Percentiles rank a stretch among this genome's conserved stretches.
Conservation (phyloP, 2,888 invertebrate species). For the Melanotus villosus region DNA sequence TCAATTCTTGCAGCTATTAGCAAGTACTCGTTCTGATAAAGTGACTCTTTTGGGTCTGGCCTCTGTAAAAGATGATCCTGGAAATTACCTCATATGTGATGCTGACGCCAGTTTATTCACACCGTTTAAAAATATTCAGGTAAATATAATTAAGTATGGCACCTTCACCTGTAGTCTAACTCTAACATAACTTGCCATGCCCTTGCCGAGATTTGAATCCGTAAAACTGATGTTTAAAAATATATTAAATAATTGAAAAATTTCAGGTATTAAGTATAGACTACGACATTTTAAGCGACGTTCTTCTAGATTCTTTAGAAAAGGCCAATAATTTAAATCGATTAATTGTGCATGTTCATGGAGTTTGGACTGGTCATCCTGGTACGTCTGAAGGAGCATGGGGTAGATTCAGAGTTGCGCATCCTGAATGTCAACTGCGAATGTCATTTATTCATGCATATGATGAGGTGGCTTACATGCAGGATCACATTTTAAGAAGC, state of each 20-base stretch:
- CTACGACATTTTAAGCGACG: constrained; percentile 72
- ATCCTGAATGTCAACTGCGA: constrained; percentile 74
- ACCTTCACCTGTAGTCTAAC: too few relatives aligned
- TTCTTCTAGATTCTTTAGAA: constrained; percentile 65
- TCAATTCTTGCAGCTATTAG: constrained; percentile 59
- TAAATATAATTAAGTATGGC: constrained; percentile 51
- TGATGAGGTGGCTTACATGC: constrained; percentile 75
- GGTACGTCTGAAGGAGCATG: constrained; percentile 77
- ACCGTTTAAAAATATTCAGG: constrained; percentile 74
- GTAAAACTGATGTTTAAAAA: too few relatives aligned
- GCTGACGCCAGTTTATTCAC: constrained; percentile 73
- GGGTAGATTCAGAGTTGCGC: constrained; percentile 71
- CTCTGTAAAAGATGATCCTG: constrained; percentile 81
- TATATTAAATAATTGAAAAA: too few relatives aligned
- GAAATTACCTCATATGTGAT: constrained; percentile 74
- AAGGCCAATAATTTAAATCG: constrained; percentile 69
- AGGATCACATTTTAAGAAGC: constrained; percentile 75
- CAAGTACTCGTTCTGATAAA: constrained; percentile 69
- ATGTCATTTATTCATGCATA: constrained; percentile 79
- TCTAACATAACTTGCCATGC: too few relatives aligned
- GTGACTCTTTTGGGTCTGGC: constrained; percentile 78
- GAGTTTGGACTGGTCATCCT: constrained; percentile 75
- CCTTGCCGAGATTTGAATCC: too few relatives aligned
- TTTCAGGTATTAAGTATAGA: constrained; percentile 71
- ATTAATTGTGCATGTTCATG: constrained; percentile 80